A percentile compares a stretch with the other conserved stretches of the same genome.
These are phyloP conservation scores for Nipponia nippon DNA, from an alignment of 2,113 vertebrate species.

Conservation along the genomic window DNA sequence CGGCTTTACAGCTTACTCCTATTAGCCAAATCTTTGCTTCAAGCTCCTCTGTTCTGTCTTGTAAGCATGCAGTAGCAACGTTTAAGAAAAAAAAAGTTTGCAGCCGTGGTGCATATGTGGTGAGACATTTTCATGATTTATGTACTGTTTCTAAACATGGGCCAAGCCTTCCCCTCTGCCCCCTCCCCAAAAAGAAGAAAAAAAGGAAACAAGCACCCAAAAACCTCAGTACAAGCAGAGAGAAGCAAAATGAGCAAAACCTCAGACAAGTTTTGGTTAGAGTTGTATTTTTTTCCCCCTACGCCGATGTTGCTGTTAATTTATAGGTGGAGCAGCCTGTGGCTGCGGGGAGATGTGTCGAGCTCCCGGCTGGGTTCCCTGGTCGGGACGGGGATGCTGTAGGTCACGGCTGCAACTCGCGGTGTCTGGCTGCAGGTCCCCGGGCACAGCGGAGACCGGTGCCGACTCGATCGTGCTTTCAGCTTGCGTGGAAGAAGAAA, in stretches of 20 bases:
- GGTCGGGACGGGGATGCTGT: neutral
- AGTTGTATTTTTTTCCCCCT: neutral
- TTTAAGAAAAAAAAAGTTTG: neutral
- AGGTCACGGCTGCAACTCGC: rapidly evolving
- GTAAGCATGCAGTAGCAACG: neutral
- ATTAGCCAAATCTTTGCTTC: neutral
- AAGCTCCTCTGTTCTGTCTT: neutral
- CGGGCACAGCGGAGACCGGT: rapidly evolving
- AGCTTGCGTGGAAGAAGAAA: neutral
- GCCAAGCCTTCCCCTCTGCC: neutral
- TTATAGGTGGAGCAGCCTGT: neutral
- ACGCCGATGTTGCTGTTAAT: rapidly evolving
- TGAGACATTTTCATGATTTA: neutral
- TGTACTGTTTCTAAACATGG: neutral
- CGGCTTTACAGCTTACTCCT: neutral
- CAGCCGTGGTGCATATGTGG: neutral
- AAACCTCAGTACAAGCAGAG: neutral
- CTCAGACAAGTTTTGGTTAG: neutral
- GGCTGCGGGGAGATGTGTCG: neutral
- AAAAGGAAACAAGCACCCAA: neutral
- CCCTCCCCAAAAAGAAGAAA: neutral
- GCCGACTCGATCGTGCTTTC: rapidly evolving
- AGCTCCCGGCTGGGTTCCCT: neutral
- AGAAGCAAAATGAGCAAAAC: neutral
- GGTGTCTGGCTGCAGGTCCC: neutral